Base-by-base conservation (phyloP, 1,140 invertebrate genomes). In the Planococcus citri region DNA sequence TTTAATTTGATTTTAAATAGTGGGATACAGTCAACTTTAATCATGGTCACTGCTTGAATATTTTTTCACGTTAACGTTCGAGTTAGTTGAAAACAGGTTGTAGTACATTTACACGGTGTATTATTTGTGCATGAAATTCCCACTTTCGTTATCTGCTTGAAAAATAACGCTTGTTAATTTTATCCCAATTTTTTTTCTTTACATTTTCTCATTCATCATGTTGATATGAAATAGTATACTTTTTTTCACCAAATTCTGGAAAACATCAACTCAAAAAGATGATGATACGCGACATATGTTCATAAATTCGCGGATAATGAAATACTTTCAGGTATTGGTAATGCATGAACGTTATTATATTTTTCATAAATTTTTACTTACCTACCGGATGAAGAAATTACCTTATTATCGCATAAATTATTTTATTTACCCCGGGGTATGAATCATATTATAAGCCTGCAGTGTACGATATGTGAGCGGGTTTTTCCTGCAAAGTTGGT, bases 1-100 rank as follows among this genome's bases (percentile, higher is more conserved):
- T 51, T 51, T 51, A 51, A 51, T 51, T 51, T 51, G 41, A 51
- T 51, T 51, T 51, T 51, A 51, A 51, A 51, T 51, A 51, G 41
- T 51, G 41, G 41, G 41, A 51, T 51, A 51, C n/a, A 51, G 41
- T 4, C n/a, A 51, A 20, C 41, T 51, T 51, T 51, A 51, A 51
- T 51, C 41, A 51, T 51, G 41, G 41, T 51, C 41, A 51, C 41
- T 51, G 41, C 41, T 51, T 51, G 41, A 51, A 51, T 51, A 51
- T 51, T 17, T 51, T 51, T 51, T 51, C 41, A 51, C 41, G n/a
- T 20, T 9, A 51, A 51, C 17, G 41, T 20, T 14, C 41, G 17
- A 51, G 41, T 51, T 51, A 51, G 41, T 51, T n/a, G 41, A 51
- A 51, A 51, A 51, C 41, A 51, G 41, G 41, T 51, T 51, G 41